A percentile compares a stretch with the other conserved stretches of the same genome.
phyloP scores from a whole-genome alignment of 2,797 vertebrate species.

The Sardinella longiceps region DNA sequence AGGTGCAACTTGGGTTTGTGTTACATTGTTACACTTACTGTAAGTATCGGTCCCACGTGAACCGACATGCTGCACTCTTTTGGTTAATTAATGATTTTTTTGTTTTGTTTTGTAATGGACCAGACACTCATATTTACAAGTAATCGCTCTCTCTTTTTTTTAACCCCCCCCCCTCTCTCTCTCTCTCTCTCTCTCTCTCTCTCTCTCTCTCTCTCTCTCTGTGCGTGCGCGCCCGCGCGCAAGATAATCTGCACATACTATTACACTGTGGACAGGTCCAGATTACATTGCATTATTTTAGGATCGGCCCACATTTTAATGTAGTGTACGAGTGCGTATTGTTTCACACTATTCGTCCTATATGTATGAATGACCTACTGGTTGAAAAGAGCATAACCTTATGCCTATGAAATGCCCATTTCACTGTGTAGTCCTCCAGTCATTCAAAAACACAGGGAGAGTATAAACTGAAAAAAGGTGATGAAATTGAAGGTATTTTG shows the following conservation, averaged over 20 bases:
- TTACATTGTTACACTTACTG: background rate
- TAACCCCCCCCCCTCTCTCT: background rate
- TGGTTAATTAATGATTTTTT: background rate
- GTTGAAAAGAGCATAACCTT: too few species aligned
- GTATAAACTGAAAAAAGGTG: background rate
- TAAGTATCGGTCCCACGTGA: background rate
- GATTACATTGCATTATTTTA: too few species aligned
- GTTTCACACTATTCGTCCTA: too few species aligned
- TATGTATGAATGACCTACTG: too few species aligned
- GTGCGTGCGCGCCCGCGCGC: too few species aligned
- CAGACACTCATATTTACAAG: background rate
- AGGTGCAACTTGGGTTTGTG: background rate
- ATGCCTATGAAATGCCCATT: too few species aligned
- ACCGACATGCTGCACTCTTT: background rate
- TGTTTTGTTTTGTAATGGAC: background rate
- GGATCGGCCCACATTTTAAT: too few species aligned
- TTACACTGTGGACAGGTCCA: too few species aligned
- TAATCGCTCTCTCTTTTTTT: background rate
- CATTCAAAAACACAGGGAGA: background rate
- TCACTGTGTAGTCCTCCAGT: background rate
- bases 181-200: slow-evolving; percentile 9
- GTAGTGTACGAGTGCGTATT: too few species aligned
- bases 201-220: background rate
- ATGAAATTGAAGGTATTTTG: background rate
- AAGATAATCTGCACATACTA: too few species aligned